Conservation (phyloP, 2,888 invertebrate genomes). For the Parthenolecanium corni region DNA sequence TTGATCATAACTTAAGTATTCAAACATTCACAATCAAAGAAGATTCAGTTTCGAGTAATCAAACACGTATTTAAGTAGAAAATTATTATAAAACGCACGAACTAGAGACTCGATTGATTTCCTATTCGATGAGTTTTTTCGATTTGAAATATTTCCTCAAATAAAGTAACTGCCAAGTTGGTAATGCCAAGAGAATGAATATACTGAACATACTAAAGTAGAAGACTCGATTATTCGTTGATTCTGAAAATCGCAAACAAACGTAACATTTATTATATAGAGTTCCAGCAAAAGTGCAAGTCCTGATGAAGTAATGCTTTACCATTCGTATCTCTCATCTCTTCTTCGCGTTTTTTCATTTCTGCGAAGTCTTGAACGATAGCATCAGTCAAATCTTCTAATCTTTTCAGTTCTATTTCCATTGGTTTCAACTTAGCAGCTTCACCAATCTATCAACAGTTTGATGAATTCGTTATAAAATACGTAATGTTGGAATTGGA, state of each 20-base stretch:
- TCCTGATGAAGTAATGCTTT: slow-evolving; percentile 32
- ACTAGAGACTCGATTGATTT: too few relatives aligned
- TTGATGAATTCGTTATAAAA: too few relatives aligned
- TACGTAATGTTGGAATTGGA: too few relatives aligned
- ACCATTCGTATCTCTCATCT: slow-evolving; percentile 99
- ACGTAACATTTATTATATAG: too few relatives aligned
- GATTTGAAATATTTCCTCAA: slow-evolving; percentile 96
- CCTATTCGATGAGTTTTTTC: slow-evolving; percentile 95
- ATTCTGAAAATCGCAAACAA: slow-evolving; percentile 87
- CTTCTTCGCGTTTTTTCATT: slow-evolving; percentile 93
- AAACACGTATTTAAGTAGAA: too few relatives aligned
- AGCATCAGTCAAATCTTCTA: slow-evolving; percentile 92
- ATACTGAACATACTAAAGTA: slow-evolving; percentile 98
- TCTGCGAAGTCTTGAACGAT: slow-evolving; percentile 94
- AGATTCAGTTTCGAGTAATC: too few relatives aligned
- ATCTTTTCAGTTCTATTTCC: slow-evolving; percentile 83
- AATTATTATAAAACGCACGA: too few relatives aligned
- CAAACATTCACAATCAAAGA: too few relatives aligned
- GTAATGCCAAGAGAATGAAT: slow-evolving; percentile 84
- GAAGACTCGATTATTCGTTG: slow-evolving; percentile 89
- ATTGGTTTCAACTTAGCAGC: slow-evolving; percentile 95
- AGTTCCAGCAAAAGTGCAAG: too few relatives aligned
- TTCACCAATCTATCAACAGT: slow-evolving; percentile 88
- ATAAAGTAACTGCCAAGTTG: slow-evolving; percentile 97
- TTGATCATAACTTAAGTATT: too few relatives aligned